Evolutionary conservation across 2,113 vertebrate genomes (phyloP).

Genomic region (Sander lucioperca): DNA sequence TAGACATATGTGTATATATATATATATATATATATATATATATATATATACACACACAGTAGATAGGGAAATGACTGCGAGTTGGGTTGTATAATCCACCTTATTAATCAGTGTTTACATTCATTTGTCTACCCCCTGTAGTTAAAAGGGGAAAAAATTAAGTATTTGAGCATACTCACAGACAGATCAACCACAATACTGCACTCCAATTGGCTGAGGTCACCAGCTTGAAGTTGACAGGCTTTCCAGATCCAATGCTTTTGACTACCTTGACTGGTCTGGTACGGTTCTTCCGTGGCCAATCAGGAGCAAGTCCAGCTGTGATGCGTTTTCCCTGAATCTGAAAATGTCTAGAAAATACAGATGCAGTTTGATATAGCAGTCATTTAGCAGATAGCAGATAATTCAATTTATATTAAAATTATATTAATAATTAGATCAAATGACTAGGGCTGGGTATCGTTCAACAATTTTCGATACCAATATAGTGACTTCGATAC

Average conservation of each 20-base stretch:
- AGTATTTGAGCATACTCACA: neutral
- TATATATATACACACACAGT: neutral
- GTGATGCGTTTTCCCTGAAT: constrained; percentile 1
- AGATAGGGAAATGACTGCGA: neutral
- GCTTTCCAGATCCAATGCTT: constrained; percentile 29
- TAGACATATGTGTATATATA: constrained; percentile 1
- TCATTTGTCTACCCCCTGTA: constrained; percentile 44
- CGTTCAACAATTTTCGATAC: too few relatives aligned
- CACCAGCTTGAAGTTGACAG: neutral
- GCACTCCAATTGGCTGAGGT: constrained; percentile 12
- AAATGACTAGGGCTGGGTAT: too few relatives aligned
- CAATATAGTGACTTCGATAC: too few relatives aligned
- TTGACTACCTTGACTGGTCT: constrained; percentile 3
- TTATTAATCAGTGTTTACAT: constrained; percentile 44
- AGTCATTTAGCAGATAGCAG: too few relatives aligned
- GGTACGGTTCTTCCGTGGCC: neutral
- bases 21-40: too few relatives aligned
- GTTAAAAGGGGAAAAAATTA: neutral
- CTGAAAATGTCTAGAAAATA: constrained; percentile 1
- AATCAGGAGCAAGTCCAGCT: constrained; percentile 27
- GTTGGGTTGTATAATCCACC: constrained; percentile 23
- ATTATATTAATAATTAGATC: too few relatives aligned
- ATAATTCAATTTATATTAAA: too few relatives aligned
- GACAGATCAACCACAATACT: constrained; percentile 2
- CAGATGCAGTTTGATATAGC: neutral